Evolutionary conservation across 2,113 vertebrate species (phyloP).

Genomic region (Thinocorus orbignyianus): DNA sequence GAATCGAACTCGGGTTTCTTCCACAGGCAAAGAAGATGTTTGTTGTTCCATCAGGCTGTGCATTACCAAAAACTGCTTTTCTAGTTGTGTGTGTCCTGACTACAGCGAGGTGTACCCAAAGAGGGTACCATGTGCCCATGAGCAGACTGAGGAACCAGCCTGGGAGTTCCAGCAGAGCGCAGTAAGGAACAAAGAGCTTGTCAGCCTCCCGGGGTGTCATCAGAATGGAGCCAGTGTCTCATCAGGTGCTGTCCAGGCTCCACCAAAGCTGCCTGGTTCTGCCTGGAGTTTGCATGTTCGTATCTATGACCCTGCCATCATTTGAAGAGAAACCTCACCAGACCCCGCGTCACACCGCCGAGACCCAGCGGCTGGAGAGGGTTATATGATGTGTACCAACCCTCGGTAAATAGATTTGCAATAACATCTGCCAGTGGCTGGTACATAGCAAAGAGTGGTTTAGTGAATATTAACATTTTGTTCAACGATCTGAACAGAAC

Average conservation of each 20-base stretch:
- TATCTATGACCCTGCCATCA: neutral
- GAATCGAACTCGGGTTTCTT: neutral
- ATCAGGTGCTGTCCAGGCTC: neutral
- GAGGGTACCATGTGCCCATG: rapidly evolving
- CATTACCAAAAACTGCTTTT: neutral
- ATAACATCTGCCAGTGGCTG: neutral
- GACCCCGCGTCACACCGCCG: rapidly evolving
- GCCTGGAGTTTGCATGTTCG: rapidly evolving
- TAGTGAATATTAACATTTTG: neutral
- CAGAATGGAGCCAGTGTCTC: rapidly evolving
- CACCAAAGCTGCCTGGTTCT: neutral
- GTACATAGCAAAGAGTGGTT: neutral
- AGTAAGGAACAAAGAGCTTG: neutral
- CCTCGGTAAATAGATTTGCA: neutral
- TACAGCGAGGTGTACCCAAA: rapidly evolving
- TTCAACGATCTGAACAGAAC: neutral
- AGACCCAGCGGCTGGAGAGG: too few species aligned
- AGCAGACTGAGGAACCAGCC: neutral
- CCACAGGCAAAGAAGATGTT: neutral
- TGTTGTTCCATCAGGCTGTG: neutral
- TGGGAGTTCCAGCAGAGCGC: neutral
- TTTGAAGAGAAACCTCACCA: rapidly evolving
- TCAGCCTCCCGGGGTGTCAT: neutral
- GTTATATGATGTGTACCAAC: neutral
- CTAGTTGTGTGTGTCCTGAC: neutral